phyloP scores from a whole-genome alignment of 2,797 vertebrate genomes.

The Dendrocincla tyrannina region DNA sequence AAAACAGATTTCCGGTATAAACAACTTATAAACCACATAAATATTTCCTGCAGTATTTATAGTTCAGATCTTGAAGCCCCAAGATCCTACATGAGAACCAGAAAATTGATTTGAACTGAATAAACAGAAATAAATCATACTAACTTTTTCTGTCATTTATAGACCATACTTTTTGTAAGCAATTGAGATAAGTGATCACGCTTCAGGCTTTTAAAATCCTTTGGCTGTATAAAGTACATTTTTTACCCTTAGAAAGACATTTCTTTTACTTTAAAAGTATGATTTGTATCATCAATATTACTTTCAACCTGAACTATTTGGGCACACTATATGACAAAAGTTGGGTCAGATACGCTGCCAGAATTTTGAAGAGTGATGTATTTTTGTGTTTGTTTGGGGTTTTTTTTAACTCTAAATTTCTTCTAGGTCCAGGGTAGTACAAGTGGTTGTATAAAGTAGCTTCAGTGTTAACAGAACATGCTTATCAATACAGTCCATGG shows the following conservation, averaged over 20 bases:
- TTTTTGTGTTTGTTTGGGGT: not conserved
- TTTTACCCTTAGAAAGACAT: not conserved
- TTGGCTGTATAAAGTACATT: not conserved
- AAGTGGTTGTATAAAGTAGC: not conserved
- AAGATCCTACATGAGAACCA: not conserved
- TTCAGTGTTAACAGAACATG: not conserved
- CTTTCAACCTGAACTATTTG: not conserved
- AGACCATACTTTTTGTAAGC: not conserved
- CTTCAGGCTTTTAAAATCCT: constrained; percentile 9
- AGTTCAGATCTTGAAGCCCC: not conserved
- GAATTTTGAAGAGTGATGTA: not conserved
- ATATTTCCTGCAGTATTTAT: not conserved
- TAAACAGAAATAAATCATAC: not conserved
- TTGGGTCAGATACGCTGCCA: not conserved
- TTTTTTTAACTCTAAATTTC: not conserved
- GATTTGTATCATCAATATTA: not conserved
- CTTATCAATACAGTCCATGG: not conserved
- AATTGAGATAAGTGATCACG: not conserved
- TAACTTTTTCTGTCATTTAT: not conserved
- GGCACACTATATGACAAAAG: not conserved
- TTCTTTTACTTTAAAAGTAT: not conserved
- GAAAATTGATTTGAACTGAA: not conserved
- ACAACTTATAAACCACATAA: not conserved
- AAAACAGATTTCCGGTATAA: not conserved
- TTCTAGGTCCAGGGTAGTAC: not conserved